Evolutionary conservation across 2,797 vertebrate species (phyloP).

Genomic region (Acropternis orthonyx): DNA sequence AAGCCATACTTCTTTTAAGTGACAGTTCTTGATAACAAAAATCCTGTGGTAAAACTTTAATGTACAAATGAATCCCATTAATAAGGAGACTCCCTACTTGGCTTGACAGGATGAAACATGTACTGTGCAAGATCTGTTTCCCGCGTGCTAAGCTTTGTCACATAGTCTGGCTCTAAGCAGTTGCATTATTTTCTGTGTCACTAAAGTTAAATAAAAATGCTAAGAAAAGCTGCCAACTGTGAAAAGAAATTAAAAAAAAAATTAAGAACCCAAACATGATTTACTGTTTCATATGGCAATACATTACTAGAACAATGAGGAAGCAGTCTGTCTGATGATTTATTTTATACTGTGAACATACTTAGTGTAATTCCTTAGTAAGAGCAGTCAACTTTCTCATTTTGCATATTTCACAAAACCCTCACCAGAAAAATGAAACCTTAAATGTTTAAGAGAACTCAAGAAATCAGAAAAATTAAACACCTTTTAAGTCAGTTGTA

Average conservation of each 20-base stretch:
- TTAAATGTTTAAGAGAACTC: not conserved
- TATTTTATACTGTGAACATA: not conserved
- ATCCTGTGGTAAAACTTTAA: not conserved
- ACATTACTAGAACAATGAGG: not conserved
- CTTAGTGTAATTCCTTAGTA: not conserved
- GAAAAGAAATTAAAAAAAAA: constrained; percentile 25
- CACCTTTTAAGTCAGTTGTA: not conserved
- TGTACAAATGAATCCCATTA: constrained; percentile 33
- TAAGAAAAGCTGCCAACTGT: constrained; percentile 5
- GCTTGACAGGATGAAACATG: not conserved
- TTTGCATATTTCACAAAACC: not conserved
- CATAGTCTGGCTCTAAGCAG: not conserved
- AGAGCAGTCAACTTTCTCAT: not conserved
- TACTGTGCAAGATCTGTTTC: not conserved
- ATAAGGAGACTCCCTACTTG: not conserved
- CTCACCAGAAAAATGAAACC: not conserved
- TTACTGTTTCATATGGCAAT: not conserved
- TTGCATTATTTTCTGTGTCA: not conserved
- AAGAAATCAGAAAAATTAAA: not conserved
- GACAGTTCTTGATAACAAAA: not conserved
- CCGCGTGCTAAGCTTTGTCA: not conserved
- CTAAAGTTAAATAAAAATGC: constrained; percentile 12
- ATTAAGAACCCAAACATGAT: not conserved
- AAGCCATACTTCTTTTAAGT: not conserved
- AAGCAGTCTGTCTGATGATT: not conserved